These are phyloP conservation scores for Arctia plantaginis DNA, from an alignment of 2,888 invertebrate genomes.

Conservation along the genomic window DNA sequence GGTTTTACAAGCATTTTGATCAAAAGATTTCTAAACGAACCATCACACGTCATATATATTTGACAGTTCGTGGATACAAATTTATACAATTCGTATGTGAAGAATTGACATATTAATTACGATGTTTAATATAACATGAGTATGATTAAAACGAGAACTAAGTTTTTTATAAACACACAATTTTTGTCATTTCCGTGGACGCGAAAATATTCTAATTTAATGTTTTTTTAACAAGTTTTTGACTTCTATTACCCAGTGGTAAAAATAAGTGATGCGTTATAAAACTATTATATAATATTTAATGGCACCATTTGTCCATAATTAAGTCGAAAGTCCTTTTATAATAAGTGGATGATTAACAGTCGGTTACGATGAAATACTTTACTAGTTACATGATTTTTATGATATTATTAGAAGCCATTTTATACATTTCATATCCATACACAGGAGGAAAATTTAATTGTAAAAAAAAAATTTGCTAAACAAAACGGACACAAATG, in stretches of 20 bases:
- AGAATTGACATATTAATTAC: conserved; percentile 6
- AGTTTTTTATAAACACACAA: neutral
- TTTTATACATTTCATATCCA: neutral
- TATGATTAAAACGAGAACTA: neutral
- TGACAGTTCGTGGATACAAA: neutral
- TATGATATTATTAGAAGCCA: neutral
- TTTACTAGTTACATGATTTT: neutral
- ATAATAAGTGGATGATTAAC: neutral
- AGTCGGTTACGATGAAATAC: neutral
- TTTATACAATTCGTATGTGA: neutral
- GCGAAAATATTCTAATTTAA: neutral
- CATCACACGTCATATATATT: conserved; percentile 1
- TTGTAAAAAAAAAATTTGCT: neutral
- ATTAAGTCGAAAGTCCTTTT: neutral
- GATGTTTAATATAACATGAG: neutral
- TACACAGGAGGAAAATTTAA: neutral
- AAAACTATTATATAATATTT: neutral
- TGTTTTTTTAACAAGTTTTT: neutral
- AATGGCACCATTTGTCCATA: neutral
- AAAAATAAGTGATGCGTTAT: neutral
- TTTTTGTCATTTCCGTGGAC: neutral
- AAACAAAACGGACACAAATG: neutral
- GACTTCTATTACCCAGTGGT: neutral
- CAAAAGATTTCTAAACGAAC: conserved; percentile 3
- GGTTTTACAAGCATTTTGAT: neutral